Evolutionary conservation across 1,140 invertebrate genomes (phyloP).

Genomic region (Dufourea novaeangliae): DNA sequence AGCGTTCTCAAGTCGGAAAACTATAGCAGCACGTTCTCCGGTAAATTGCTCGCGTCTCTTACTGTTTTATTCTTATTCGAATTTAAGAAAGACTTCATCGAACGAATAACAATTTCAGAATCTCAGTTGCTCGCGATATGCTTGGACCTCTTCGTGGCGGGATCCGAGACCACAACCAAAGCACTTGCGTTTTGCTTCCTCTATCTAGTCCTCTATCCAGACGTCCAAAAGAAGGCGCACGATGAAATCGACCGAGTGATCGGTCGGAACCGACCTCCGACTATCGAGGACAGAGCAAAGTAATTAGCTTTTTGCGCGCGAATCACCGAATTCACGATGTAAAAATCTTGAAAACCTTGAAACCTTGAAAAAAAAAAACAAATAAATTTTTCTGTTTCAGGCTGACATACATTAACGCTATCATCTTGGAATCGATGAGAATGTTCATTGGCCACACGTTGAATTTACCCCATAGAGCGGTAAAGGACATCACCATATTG

Average conservation of each 20-base stretch:
- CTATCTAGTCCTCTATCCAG: slow-evolving; percentile 88
- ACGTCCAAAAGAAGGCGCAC: slow-evolving; percentile 90
- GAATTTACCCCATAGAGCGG: slow-evolving; percentile 89
- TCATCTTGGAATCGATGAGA: slow-evolving; percentile 88
- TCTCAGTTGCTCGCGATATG: slow-evolving; percentile 88
- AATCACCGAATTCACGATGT: not conserved
- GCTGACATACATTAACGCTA: slow-evolving; percentile 90
- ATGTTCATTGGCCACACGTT: slow-evolving; percentile 91
- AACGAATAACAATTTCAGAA: slow-evolving; percentile 82
- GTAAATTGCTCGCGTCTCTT: too few relatives aligned
- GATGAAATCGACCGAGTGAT: slow-evolving; percentile 90
- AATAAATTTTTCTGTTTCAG: slow-evolving; percentile 77
- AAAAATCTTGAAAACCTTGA: too few relatives aligned
- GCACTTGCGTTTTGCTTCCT: slow-evolving; percentile 90
- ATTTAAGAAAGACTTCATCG: too few relatives aligned
- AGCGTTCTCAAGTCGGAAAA: slow-evolving; percentile 76
- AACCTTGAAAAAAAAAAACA: too few relatives aligned
- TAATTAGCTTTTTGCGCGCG: slow-evolving; percentile 66
- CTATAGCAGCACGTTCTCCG: slow-evolving; percentile 68
- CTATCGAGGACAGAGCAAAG: slow-evolving; percentile 87
- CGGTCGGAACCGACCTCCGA: slow-evolving; percentile 85
- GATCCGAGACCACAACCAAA: slow-evolving; percentile 91
- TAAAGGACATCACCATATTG: slow-evolving; percentile 86
- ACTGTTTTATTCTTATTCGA: too few relatives aligned
- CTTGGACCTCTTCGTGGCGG: slow-evolving; percentile 91